These are phyloP conservation scores for Lordiphosa andalusiaca DNA, from an alignment of 2,888 invertebrate species.

Conservation along the genomic window DNA sequence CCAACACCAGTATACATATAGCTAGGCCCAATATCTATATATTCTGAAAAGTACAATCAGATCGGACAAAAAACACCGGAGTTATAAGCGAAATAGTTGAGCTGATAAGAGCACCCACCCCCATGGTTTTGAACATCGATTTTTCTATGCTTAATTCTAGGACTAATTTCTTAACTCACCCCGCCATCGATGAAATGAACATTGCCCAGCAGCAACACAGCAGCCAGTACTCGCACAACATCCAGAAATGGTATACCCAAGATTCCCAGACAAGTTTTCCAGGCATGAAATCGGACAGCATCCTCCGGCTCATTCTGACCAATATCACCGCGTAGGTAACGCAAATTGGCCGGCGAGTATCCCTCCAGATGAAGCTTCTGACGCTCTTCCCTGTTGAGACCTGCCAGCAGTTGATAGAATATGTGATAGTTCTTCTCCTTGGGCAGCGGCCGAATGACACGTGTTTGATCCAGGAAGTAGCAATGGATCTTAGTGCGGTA, in stretches of 20 bases:
- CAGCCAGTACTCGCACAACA: slow-evolving; percentile 94
- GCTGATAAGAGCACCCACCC: no score
- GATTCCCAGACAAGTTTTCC: slow-evolving; percentile 94
- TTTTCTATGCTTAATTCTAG: no score
- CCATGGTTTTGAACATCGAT: no score
- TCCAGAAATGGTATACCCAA: slow-evolving; percentile 96
- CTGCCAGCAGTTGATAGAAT: slow-evolving; percentile 97
- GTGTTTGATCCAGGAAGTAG: slow-evolving; percentile 95
- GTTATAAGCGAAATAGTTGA: no score
- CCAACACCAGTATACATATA: no score
- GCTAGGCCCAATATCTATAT: no score
- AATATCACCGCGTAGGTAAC: slow-evolving; percentile 89
- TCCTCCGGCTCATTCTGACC: slow-evolving; percentile 88
- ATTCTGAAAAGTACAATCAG: no score
- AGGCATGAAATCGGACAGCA: slow-evolving; percentile 90
- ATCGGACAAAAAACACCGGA: no score
- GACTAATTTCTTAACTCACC: slow-evolving; percentile 60
- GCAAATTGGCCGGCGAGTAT: slow-evolving; percentile 89
- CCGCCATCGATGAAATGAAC: slow-evolving; percentile 92
- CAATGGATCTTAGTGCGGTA: slow-evolving; percentile 98
- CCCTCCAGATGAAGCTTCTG: slow-evolving; percentile 93
- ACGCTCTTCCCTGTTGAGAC: slow-evolving; percentile 91
- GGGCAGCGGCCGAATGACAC: slow-evolving; percentile 91
- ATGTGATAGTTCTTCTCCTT: slow-evolving; percentile 98
- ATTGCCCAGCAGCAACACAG: slow-evolving; percentile 94